Evolutionary conservation across 2,113 vertebrate genomes (phyloP).

Genomic region (Anolis sagrei): DNA sequence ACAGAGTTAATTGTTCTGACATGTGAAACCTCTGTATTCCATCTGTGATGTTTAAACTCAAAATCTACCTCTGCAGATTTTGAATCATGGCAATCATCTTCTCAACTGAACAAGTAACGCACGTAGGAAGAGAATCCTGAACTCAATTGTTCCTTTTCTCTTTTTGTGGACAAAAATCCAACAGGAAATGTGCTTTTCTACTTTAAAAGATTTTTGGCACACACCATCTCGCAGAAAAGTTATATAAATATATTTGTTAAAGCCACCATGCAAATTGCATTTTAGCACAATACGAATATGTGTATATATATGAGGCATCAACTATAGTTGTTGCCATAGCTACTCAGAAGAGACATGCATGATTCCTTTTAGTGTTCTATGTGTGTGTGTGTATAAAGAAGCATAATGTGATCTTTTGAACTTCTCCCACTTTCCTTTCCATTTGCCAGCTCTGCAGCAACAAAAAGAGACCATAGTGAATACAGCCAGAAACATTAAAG

Average conservation of each 20-base stretch:
- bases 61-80: background rate
- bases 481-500: background rate
- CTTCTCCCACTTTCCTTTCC: background rate
- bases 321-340: slow-evolving; percentile 16
- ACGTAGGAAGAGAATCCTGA: background rate
- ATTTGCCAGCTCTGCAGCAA: background rate
- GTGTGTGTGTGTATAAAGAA: background rate
- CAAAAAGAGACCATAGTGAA: background rate
- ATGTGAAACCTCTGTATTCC: too few species aligned
- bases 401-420: background rate
- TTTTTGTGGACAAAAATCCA: background rate
- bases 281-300: slow-evolving; percentile 12
- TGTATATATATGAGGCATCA: slow-evolving; percentile 5
- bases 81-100: background rate
- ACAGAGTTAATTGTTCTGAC: background rate
- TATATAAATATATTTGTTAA: slow-evolving; percentile 15
- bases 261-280: background rate
- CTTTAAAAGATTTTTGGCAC: background rate
- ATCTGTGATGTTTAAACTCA: too few species aligned
- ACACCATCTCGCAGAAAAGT: background rate
- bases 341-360: background rate
- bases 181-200: background rate
- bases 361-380: background rate
- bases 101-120: background rate
- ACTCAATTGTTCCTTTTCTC: background rate